A percentile compares a stretch with the other conserved stretches of the same genome.
These are phyloP conservation scores for Eretmochelys imbricata DNA, from an alignment of 2,113 vertebrate species.

Conservation along the genomic window DNA sequence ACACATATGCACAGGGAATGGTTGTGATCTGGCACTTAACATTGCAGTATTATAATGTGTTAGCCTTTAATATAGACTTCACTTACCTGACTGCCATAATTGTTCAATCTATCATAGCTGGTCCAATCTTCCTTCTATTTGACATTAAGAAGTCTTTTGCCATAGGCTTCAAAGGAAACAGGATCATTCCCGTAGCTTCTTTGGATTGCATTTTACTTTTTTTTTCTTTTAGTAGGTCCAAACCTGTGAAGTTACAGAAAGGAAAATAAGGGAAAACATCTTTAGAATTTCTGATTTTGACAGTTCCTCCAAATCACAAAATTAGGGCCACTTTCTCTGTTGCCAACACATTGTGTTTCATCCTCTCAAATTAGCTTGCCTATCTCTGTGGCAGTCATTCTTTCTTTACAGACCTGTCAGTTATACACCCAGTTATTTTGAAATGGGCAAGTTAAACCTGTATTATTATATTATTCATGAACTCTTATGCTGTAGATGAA, in stretches of 20 bases:
- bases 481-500: background rate
- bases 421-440: background rate
- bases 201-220: background rate
- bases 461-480: rapidly evolving
- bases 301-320: background rate
- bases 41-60: background rate
- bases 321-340: background rate
- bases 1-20: background rate
- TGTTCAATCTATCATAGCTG: background rate
- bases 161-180: background rate
- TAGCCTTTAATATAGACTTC: background rate
- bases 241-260: background rate
- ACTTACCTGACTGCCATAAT: background rate
- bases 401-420: background rate
- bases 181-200: background rate
- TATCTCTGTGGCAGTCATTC: background rate
- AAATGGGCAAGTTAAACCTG: background rate
- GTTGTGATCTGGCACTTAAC: background rate
- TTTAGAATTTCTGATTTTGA: background rate
- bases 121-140: background rate
- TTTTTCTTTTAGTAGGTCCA: background rate
- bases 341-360: background rate
- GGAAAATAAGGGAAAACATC: background rate
- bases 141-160: background rate
- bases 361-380: background rate